Base-by-base conservation (phyloP, 2,888 invertebrate genomes). In the Invenusta paracnida region DNA sequence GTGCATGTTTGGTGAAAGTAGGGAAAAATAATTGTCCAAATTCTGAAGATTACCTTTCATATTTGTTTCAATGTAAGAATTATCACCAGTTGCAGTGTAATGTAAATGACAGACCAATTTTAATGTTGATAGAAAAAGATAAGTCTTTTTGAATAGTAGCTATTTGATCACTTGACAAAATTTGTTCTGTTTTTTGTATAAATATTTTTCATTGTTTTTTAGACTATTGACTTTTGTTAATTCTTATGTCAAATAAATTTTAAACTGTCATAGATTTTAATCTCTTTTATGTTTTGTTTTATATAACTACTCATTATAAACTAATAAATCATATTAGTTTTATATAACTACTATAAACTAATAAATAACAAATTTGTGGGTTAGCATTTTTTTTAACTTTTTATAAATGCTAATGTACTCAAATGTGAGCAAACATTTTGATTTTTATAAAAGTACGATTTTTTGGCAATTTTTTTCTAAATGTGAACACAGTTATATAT, bases 1-100 rank as follows among this genome's bases (percentile, higher is more conserved):
- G 25, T 73, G 73, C 73, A 25, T 73, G 73, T 73, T 23, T 73
- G 73, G 25, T 73, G 73, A 73, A 73, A 73, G 73, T 73, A 73
- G 73, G 25, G 27, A 23, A 73, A 73, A 73, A 73, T 73, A 73
- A 73, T 73, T 73, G 73, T 73, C 73, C 73, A 73, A 48, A 23
- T 73, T 73, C 73, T 73, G 73, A 73, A 73, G 27, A 73, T 23
- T 73, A 73, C 27, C 73, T 73, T 73, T 73, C 25, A 73, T 13
- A 73, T 73, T 13, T 73, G 73, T 73, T 73, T 73, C 73, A 73
- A 73, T 73, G 73, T 5, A 73, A 5, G 2, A 48, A 48, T 11
- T 11, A 48, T 48, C 48, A 48, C 48, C 48, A 48, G 48, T 48
- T 48, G 48, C 48, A 48, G 48, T 48, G 48, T n/a, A n/a, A n/a